Evolutionary conservation across 2,113 vertebrate species (phyloP), one percentile per base, ranked within the genome.

Genomic region (Lasiurus cinereus): DNA sequence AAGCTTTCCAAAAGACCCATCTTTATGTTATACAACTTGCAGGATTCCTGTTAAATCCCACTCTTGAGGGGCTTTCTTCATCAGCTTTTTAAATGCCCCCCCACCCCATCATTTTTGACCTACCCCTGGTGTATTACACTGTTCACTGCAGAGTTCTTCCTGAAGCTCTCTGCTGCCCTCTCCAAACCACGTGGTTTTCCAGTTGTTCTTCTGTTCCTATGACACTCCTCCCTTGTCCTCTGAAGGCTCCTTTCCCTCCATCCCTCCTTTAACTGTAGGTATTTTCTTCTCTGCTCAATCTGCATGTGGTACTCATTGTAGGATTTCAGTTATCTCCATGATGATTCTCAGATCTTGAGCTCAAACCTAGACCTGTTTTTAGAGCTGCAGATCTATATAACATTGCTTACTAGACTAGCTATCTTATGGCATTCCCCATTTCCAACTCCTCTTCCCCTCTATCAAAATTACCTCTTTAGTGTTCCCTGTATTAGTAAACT

Each of bases 1-100:
- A 90, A 88, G 66, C 70, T 95, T 97, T 95, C 96, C 91, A 87
- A 86, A 89, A 0, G 2, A 39, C 50, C 95, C 87, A 84, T 95
- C 96, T 97, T 93, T 94, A 52, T 93, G 50, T 73, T 93, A 78
- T 77, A 67, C 67, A 93, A 70, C 13, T 62, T 91, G 29, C 7
- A 52, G 52, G 89, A 87, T 90, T 93, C 66, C 91, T 94, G 62
- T 66, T 88, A 91, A 94, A 88, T 79, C 86, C 29, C 19, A 5
- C 66, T 83, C 73, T 79, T 14, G 48, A 43, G 43, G 48, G 72
- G 78, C 19, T 88, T 79, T 36, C 69, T 93, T 85, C 78, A 93
- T 93, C 82, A 66, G 73, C 88, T 50, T 64, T 82, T 87, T 85
- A 64, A 62, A 93, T 69, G 18, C 4, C 7, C 12, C 24, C 39